phyloP scores from a whole-genome alignment of 1,140 invertebrate genomes.

The honey bee (Apis mellifera) region Amel_HAv3.1 CM009931.2:25138501-25139000 shows the following conservation, averaged over 20 bases:
- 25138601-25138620: slow-evolving; percentile 85
- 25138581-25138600: slow-evolving; percentile 86
- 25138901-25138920: slow-evolving; percentile 32
- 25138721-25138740: background rate
- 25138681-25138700: background rate
- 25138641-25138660: slow-evolving; percentile 83
- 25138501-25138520: slow-evolving; percentile 54
- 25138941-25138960: background rate
- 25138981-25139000: background rate
- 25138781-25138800: slow-evolving; percentile 12
- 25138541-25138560: slow-evolving; percentile 87
- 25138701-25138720: background rate
- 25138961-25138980: background rate
- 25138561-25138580: slow-evolving; percentile 86
- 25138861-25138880: slow-evolving; percentile 16
- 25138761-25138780: slow-evolving; percentile 50
- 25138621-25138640: slow-evolving; percentile 82
- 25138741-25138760: slow-evolving; percentile 46
- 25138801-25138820: slow-evolving; percentile 17
- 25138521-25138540: slow-evolving; percentile 84
- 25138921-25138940: background rate
- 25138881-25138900: slow-evolving; percentile 44
- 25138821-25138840: slow-evolving; percentile 32
- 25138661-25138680: background rate
- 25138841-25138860: slow-evolving; percentile 34